Percentiles rank a stretch among this genome's conserved stretches.
These are phyloP conservation scores for Lepidotrigona ventralis DNA, from an alignment of 1,140 invertebrate species.

Conservation along the genomic window DNA sequence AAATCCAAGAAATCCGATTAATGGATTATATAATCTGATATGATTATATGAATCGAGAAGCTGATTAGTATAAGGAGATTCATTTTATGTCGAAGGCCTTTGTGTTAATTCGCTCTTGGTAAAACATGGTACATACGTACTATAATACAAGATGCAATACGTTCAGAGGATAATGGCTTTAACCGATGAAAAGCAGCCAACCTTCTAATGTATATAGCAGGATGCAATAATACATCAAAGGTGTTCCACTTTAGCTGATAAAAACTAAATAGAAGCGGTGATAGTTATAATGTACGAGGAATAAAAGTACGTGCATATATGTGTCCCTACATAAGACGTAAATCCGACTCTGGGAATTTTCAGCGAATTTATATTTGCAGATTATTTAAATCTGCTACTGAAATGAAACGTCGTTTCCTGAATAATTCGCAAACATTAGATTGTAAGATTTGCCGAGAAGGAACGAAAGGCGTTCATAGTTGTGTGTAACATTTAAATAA, in stretches of 20 bases:
- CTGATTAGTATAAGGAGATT: neutral
- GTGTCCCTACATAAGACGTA: neutral
- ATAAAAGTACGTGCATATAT: neutral
- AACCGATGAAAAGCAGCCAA: slow-evolving; percentile 19
- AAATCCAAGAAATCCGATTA: neutral
- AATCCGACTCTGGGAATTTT: neutral
- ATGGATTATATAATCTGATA: neutral
- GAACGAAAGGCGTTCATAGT: too few relatives aligned
- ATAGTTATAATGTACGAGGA: neutral
- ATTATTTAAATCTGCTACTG: neutral
- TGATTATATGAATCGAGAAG: neutral
- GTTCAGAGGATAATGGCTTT: slow-evolving; percentile 5
- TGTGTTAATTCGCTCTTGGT: neutral
- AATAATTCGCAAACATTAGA: too few relatives aligned
- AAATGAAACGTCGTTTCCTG: too few relatives aligned
- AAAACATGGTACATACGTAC: neutral
- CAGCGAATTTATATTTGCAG: neutral
- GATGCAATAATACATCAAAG: slow-evolving; percentile 21
- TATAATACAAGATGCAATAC: neutral
- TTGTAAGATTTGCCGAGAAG: too few relatives aligned
- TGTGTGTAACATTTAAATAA: too few relatives aligned
- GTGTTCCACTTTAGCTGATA: slow-evolving; percentile 9
- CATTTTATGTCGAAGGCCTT: neutral
- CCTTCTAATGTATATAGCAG: neutral
- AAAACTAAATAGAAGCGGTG: slow-evolving; percentile 5